Base-by-base conservation (phyloP, 2,797 vertebrate genomes). In the Enteromius viviparus region DNA sequence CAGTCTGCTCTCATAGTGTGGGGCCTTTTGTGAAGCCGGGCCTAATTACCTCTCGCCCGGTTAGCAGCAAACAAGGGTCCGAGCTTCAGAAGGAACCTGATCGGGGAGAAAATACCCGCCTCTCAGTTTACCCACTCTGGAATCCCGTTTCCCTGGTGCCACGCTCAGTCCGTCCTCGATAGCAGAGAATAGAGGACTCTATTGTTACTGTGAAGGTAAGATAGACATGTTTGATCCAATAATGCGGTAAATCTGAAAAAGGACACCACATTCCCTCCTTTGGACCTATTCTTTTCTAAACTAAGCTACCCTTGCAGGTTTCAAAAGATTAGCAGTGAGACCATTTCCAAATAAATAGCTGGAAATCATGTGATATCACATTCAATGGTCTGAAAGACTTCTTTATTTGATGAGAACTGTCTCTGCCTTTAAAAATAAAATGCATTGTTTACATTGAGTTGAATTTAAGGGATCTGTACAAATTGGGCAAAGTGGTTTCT, bases 11-110 rank as follows among this genome's bases (percentile, higher is more conserved):
- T 81, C 75, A 66, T 76, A 89, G 87, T 80, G 89, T 88, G 85
- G 82, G 88, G 84, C 79, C 85, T 91, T 91, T 94, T 95, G 93
- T 95, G 90, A 84, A 82, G 32, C 51, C 0, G 0, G 55, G 87
- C 86, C 92, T 95, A 94, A 95, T 95, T 94, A 95, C 94, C 93
- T 89, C 75, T 90, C 32, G 53, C 89, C 69, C 89, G 89, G 92
- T 94, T 93, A 93, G 86, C 19, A 65, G 64, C 21, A 90, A 91
- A 94, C 92, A 91, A 94, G 86, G 78, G 83, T 88, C 85, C 29
- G 37, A 15, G 78, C 89, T 93, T 91, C 85, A 89, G 90, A 89
- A 84, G 72, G 51, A 91, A 93, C 91, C 87, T n/a, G 90, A 93
- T 92, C 91, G 34, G 49, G 32, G 75, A 55, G 77, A 88, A 75